Evolutionary conservation across 1,140 invertebrate species (phyloP).

Genomic region (Temnothorax longispinosus): DNA sequence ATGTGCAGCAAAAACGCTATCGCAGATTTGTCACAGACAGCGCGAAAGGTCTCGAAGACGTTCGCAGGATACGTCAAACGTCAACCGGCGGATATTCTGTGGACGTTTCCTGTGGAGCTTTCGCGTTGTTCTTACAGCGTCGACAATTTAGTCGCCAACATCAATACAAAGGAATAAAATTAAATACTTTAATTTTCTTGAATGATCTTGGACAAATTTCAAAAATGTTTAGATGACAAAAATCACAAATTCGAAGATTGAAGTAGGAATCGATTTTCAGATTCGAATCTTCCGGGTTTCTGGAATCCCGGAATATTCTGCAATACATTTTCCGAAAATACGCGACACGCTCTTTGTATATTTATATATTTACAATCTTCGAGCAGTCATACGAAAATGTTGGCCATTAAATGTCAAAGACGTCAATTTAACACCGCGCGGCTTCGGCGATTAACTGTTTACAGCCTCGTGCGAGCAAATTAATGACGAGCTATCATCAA

Average conservation of each 20-base stretch:
- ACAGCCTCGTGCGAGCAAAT: constrained; percentile 30
- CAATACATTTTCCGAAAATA: background rate
- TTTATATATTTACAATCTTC: constrained; percentile 1
- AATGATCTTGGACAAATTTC: background rate
- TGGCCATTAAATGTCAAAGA: constrained; percentile 36
- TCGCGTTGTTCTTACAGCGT: background rate
- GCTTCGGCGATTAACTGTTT: constrained; percentile 49
- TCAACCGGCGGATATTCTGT: background rate
- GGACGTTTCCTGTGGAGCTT: background rate
- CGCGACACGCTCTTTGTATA: background rate
- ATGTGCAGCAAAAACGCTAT: background rate
- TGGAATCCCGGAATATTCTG: background rate
- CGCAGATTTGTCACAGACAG: background rate
- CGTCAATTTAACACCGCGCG: constrained; percentile 22
- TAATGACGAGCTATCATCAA: constrained; percentile 33
- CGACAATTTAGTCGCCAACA: constrained; percentile 49
- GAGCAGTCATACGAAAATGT: background rate
- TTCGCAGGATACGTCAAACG: background rate
- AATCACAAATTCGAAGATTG: background rate
- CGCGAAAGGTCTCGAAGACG: background rate
- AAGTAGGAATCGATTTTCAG: background rate
- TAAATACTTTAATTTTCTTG: background rate
- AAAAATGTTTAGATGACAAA: background rate
- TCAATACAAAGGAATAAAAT: background rate
- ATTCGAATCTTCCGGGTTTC: background rate